These are phyloP conservation scores for Idaea biselata DNA, from an alignment of 2,888 invertebrate genomes.

Conservation along the genomic window DNA sequence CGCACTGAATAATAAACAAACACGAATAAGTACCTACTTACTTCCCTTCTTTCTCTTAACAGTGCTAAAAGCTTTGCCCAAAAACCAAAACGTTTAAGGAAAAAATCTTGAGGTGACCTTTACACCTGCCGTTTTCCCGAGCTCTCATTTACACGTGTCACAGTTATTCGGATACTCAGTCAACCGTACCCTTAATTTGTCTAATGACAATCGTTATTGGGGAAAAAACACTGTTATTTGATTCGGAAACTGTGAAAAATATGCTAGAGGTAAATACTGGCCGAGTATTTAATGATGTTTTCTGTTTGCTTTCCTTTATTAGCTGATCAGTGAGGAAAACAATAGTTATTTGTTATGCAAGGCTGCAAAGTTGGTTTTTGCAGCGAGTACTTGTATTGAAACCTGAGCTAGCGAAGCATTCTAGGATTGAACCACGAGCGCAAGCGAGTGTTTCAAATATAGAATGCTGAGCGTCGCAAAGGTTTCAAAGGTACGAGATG, in stretches of 20 bases:
- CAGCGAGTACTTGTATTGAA: too few relatives aligned
- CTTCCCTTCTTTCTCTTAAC: background rate
- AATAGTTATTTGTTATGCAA: too few relatives aligned
- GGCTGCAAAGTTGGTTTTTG: too few relatives aligned
- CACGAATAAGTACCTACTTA: background rate
- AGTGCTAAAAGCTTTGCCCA: background rate
- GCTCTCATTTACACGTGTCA: constrained; percentile 10
- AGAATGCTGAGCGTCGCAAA: too few relatives aligned
- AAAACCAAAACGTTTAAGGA: background rate
- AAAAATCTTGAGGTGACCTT: background rate
- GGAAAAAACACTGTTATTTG: background rate
- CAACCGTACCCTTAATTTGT: constrained; percentile 4
- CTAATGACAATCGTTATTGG: constrained; percentile 2
- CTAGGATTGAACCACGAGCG: too few relatives aligned
- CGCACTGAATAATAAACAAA: background rate
- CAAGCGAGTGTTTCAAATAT: too few relatives aligned
- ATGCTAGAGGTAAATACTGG: background rate
- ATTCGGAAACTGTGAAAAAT: background rate
- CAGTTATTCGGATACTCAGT: constrained; percentile 9
- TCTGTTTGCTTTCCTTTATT: background rate
- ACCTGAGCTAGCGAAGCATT: too few relatives aligned
- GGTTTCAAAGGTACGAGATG: too few relatives aligned
- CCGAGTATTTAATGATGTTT: background rate
- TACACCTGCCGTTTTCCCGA: constrained; percentile 13
- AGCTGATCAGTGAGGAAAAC: background rate